These are phyloP conservation scores for Pinna nobilis DNA, from an alignment of 1,140 invertebrate genomes.

Conservation along the genomic window DNA sequence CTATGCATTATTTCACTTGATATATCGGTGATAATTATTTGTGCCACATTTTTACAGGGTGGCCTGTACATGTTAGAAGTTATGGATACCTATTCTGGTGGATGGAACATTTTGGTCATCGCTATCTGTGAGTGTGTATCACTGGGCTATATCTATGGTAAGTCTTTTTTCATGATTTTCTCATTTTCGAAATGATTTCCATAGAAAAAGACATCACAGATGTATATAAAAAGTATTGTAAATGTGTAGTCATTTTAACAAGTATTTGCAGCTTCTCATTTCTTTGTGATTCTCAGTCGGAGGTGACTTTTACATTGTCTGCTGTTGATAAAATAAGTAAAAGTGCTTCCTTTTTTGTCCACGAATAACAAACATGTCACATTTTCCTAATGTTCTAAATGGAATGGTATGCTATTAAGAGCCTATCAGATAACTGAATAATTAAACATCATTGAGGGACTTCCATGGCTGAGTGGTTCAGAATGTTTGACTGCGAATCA, in stretches of 20 bases:
- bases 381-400: too few species aligned
- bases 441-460: too few species aligned
- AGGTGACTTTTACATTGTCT: too few species aligned
- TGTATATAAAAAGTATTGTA: not conserved
- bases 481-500: too few species aligned
- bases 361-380: too few species aligned
- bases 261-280: not conserved
- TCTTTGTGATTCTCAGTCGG: not conserved
- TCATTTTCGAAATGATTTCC: not conserved
- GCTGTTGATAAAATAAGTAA: too few species aligned
- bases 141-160: constrained; percentile 85
- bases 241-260: not conserved
- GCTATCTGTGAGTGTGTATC: constrained; percentile 81
- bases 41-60: constrained; percentile 71
- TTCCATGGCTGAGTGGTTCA: too few species aligned
- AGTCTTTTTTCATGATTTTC: not conserved
- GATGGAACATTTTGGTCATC: constrained; percentile 88
- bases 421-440: too few species aligned
- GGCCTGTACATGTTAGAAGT: constrained; percentile 89
- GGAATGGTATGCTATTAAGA: too few species aligned
- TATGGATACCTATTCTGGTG: constrained; percentile 91
- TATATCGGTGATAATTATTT: too few species aligned
- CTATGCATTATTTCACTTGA: too few species aligned
- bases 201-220: not conserved
- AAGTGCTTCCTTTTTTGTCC: too few species aligned